These are phyloP conservation scores for Rhynchonycteris naso DNA, from an alignment of 2,797 vertebrate species.

Conservation along the genomic window DNA sequence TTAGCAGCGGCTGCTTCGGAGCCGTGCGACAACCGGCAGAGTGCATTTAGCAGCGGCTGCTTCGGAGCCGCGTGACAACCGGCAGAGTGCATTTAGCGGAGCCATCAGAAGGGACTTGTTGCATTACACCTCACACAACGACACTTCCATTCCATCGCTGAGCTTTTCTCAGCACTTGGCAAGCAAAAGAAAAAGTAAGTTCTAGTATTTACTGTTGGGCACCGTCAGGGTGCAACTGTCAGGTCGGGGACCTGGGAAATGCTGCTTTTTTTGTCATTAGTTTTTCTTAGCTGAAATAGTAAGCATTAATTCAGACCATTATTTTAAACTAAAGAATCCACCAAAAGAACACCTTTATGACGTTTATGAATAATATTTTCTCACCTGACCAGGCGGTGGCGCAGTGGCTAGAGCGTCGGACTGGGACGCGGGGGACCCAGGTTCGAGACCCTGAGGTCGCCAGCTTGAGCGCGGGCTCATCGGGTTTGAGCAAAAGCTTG, in stretches of 20 bases:
- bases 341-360: background rate
- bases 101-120: background rate
- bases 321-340: background rate
- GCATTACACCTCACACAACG: background rate
- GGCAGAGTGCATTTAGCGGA: background rate
- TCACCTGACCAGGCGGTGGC: no score
- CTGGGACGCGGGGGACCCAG: no score
- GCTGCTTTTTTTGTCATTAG: constrained; percentile 1
- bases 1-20: background rate
- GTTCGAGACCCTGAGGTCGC: no score
- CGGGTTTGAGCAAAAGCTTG: no score
- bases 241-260: background rate
- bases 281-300: background rate
- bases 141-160: background rate
- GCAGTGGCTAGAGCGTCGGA: no score
- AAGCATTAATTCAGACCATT: background rate
- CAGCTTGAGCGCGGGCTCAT: no score
- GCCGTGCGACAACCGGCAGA: background rate
- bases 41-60: background rate
- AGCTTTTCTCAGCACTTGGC: background rate
- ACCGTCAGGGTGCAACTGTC: background rate
- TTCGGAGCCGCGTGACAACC: background rate
- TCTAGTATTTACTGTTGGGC: background rate
- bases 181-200: background rate
- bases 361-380: background rate